Evolutionary conservation across 2,888 invertebrate genomes (phyloP), one percentile per base, ranked within the genome.

Genomic region (Euphydryas editha): DNA sequence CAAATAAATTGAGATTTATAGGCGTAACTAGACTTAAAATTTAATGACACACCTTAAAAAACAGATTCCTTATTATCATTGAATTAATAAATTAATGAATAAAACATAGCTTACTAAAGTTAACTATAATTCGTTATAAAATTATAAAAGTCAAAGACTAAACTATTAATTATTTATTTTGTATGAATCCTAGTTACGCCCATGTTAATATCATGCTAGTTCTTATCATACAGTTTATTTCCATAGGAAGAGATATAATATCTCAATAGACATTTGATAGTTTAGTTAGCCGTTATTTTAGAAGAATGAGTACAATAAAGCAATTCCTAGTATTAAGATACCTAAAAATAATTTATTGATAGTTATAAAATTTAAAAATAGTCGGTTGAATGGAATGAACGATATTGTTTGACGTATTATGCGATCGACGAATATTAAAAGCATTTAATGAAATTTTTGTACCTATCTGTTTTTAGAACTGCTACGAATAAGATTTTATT

Each of bases 301-400:
- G 82, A 74, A 72, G 79, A 81, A 77, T 76, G 84, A 90, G 89
- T 91, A 90, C 90, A 90, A 90, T 87, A 86, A 85, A 80, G 79
- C 81, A 83, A 85, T 85, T 84, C 72, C 75, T 80, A 81, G 75
- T 74, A 75, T 80, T 83, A 80, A 73, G 81, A 79, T 81, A 82
- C 82, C 81, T 84, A 82, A 76, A 73, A 54, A 70, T 79, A 82
- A 85, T 82, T 83, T 82, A 82, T 81, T 84, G n/a, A 73, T 75
- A 76, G 65, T 75, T 62, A 59, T 64, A 59, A 67, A 30, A 64
- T 72, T 65, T 69, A 68, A 65, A 58, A 57, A 58, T 71, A 71
- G 58, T 59, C 57, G 69, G 70, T 65, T 69, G 71, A 67, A 70
- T 69, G 70, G 24, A 65, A 62, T 59, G 30, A 11, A 56, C 39